These are phyloP conservation scores for Triplophysa siluroides DNA, from an alignment of 2,113 vertebrate species.

Conservation along the genomic window DNA sequence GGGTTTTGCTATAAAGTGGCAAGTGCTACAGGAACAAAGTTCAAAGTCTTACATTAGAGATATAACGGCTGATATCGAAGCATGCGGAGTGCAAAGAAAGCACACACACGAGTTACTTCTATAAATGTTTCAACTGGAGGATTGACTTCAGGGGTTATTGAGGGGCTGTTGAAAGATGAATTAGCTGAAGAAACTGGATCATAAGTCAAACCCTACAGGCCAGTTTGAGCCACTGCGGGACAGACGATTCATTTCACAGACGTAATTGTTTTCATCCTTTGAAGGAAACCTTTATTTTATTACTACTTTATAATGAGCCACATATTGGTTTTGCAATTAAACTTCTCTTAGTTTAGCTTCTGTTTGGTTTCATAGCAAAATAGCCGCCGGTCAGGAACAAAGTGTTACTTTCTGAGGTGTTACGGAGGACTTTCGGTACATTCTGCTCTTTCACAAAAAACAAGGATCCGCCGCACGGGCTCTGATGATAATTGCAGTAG, in stretches of 20 bases:
- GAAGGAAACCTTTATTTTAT: conserved; percentile 34
- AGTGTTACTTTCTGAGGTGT: not conserved
- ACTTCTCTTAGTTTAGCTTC: not conserved
- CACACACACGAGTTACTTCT: no score
- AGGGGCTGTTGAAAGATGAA: no score
- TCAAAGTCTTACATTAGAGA: conserved; percentile 2
- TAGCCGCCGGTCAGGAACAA: not conserved
- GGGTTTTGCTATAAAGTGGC: not conserved
- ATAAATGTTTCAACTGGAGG: not conserved
- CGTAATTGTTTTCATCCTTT: not conserved
- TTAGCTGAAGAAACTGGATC: not conserved
- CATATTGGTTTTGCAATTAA: not conserved
- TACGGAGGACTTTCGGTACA: not conserved
- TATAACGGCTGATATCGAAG: not conserved
- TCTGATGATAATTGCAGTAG: conserved; percentile 58
- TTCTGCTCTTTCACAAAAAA: conserved; percentile 36
- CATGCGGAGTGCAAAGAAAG: no score
- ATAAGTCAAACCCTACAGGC: conserved; percentile 34
- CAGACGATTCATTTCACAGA: no score
- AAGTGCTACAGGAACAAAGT: not conserved
- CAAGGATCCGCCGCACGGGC: conserved; percentile 35
- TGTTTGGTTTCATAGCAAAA: not conserved
- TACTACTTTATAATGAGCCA: not conserved
- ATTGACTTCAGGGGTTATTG: not conserved
- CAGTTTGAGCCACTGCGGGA: not conserved